phyloP scores from a whole-genome alignment of 2,888 invertebrate species.

The Tetranychus piercei region DNA sequence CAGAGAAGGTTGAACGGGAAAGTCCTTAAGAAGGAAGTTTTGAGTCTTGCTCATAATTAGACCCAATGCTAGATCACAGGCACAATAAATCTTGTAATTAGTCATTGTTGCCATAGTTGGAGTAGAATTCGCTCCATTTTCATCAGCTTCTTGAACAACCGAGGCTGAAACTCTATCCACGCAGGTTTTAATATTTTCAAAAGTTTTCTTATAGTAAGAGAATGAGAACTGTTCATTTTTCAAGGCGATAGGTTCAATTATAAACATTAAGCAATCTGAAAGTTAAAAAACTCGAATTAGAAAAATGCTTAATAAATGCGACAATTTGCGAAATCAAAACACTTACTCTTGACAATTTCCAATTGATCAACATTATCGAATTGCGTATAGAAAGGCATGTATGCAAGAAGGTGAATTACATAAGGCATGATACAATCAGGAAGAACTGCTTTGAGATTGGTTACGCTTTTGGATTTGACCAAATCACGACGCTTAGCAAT shows the following conservation, averaged over 20 bases:
- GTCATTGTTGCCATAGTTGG: slow-evolving; percentile 20
- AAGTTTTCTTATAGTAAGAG: slow-evolving; percentile 78
- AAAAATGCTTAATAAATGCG: not conserved
- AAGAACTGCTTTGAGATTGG: slow-evolving; percentile 38
- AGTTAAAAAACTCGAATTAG: slow-evolving; percentile 13
- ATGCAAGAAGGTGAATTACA: slow-evolving; percentile 85
- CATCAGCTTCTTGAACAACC: slow-evolving; percentile 6
- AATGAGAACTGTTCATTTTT: slow-evolving; percentile 85
- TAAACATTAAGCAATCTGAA: slow-evolving; percentile 68
- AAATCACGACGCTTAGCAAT: slow-evolving; percentile 52
- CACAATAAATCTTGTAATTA: slow-evolving; percentile 51
- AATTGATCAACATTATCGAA: slow-evolving; percentile 49
- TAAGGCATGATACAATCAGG: slow-evolving; percentile 95
- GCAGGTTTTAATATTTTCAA: slow-evolving; percentile 67
- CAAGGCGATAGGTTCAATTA: slow-evolving; percentile 76
- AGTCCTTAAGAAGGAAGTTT: slow-evolving; percentile 72
- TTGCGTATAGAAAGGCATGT: slow-evolving; percentile 62
- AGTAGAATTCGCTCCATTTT: slow-evolving; percentile 1
- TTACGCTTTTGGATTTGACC: slow-evolving; percentile 19
- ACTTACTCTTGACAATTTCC: slow-evolving; percentile 21
- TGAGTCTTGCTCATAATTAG: slow-evolving; percentile 68
- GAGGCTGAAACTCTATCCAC: slow-evolving; percentile 21
- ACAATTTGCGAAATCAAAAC: not conserved
- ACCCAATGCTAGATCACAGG: slow-evolving; percentile 82
- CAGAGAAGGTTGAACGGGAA: slow-evolving; percentile 63